phyloP scores from a whole-genome alignment of 2,113 vertebrate species.

The Myotis brandtii region DNA sequence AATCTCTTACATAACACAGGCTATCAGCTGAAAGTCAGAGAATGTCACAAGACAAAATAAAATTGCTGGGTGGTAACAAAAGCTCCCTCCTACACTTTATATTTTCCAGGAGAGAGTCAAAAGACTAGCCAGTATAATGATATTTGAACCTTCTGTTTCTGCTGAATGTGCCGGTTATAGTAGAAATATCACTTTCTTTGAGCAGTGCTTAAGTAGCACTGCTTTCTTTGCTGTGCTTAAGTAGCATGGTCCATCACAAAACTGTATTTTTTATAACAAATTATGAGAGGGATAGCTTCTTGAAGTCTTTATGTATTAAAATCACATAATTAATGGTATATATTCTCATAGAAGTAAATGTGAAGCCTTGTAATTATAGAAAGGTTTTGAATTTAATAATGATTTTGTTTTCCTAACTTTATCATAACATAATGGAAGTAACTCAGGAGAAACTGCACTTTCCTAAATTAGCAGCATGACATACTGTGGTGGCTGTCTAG shows the following conservation, averaged over 20 bases:
- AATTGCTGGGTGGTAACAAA: neutral
- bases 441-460: neutral
- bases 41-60: neutral
- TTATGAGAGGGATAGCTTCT: neutral
- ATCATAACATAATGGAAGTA: neutral
- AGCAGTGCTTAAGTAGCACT: neutral
- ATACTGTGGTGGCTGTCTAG: neutral
- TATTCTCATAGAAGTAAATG: neutral
- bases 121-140: neutral
- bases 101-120: neutral
- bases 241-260: neutral
- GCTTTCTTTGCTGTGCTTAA: neutral
- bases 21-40: neutral
- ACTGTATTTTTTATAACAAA: slow-evolving; percentile 5
- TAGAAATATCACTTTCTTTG: neutral
- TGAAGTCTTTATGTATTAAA: neutral
- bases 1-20: neutral
- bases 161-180: neutral
- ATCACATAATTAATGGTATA: neutral
- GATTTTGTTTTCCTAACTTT: neutral
- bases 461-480: neutral
- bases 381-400: slow-evolving; percentile 2
- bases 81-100: neutral
- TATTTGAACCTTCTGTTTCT: slow-evolving; percentile 29
- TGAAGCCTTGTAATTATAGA: neutral